A percentile compares a stretch with the other conserved stretches of the same genome.
phyloP scores from a whole-genome alignment of 2,888 invertebrate genomes.

The Blastobasis adustella region DNA sequence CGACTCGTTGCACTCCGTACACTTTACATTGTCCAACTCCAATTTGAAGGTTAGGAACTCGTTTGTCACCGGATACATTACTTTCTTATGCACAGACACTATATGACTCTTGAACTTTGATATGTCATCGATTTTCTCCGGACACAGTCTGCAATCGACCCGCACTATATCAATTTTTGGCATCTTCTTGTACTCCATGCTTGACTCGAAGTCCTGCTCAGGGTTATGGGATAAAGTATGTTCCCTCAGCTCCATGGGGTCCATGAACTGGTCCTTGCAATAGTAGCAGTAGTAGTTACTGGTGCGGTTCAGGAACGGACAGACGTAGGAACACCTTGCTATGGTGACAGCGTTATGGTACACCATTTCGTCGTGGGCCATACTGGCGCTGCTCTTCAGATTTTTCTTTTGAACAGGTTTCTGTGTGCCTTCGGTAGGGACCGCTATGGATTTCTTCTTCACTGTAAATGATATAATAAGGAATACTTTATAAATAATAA shows the following conservation, averaged over 20 bases:
- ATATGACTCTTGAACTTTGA: constrained; percentile 44
- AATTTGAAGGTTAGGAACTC: constrained; percentile 55
- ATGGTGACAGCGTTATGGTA: constrained; percentile 47
- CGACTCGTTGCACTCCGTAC: constrained; percentile 47
- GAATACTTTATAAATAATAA: too few species aligned
- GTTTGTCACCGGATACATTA: constrained; percentile 36
- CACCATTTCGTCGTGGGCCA: constrained; percentile 43
- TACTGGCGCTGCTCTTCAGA: background rate
- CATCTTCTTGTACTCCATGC: constrained; percentile 51
- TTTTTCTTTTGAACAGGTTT: constrained; percentile 22
- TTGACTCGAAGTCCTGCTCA: constrained; percentile 33
- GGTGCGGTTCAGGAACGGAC: constrained; percentile 53
- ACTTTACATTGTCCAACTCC: constrained; percentile 42
- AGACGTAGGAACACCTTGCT: constrained; percentile 50
- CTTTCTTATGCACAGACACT: constrained; percentile 30
- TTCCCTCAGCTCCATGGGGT: constrained; percentile 48
- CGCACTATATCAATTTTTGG: constrained; percentile 61
- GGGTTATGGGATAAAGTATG: constrained; percentile 57
- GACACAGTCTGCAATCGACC: constrained; percentile 55
- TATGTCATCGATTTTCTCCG: constrained; percentile 45
- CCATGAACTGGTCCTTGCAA: constrained; percentile 57
- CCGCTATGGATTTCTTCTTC: constrained; percentile 14
- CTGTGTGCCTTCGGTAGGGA: constrained; percentile 15
- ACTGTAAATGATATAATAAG: constrained; percentile 12
- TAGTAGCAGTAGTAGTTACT: constrained; percentile 63